These are phyloP conservation scores for Gymnocypris eckloni DNA, from an alignment of 2,797 vertebrate species.

Conservation along the genomic window DNA sequence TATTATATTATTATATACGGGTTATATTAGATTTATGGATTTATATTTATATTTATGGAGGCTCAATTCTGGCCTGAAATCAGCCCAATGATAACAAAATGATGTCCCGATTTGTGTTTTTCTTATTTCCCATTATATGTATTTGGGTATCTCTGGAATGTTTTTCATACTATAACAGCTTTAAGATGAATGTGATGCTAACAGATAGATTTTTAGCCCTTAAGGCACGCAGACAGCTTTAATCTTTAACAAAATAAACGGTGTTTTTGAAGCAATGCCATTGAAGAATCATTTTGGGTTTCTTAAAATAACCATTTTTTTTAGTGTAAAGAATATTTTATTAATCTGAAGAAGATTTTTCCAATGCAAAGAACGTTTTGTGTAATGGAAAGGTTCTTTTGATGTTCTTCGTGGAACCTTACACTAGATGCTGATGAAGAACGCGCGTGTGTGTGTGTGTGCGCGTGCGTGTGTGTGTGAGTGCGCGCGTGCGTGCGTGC, in stretches of 20 bases:
- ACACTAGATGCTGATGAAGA: background rate
- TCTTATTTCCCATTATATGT: background rate
- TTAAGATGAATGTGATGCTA: background rate
- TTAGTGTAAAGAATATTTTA: background rate
- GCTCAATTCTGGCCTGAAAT: background rate
- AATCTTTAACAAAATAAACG: background rate
- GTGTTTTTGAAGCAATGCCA: too few species aligned
- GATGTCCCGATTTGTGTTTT: background rate
- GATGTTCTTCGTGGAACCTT: background rate
- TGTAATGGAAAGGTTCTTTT: background rate
- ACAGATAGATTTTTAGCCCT: background rate
- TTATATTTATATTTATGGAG: background rate
- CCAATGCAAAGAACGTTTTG: background rate
- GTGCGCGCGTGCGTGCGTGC: rapidly evolving
- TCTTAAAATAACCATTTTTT: background rate
- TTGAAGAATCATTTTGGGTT: background rate
- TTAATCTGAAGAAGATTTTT: too few species aligned
- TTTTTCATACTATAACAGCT: background rate
- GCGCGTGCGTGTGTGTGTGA: too few species aligned
- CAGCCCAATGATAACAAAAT: background rate
- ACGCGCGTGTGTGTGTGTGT: too few species aligned
- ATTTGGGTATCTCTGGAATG: background rate
- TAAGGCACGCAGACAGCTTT: background rate
- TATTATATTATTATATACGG: background rate
- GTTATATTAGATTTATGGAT: background rate